phyloP scores from a whole-genome alignment of 1,140 invertebrate species.

The Brevipalpus yothersi region DNA sequence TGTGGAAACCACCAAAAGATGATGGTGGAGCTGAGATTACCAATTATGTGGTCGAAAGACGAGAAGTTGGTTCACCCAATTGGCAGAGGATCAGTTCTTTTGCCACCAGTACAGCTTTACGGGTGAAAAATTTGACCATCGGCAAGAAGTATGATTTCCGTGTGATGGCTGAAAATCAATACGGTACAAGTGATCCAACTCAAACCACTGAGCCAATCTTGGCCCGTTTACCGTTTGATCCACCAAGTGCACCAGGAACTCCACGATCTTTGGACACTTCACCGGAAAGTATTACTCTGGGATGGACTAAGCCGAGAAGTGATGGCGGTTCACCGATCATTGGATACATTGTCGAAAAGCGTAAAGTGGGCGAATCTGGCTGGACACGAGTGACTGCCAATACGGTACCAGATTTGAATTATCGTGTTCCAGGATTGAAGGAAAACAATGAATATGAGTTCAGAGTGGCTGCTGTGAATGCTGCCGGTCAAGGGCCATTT shows the following conservation, averaged over 20 bases:
- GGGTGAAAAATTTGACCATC: conserved; percentile 68
- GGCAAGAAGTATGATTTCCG: conserved; percentile 87
- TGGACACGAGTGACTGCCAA: conserved; percentile 25
- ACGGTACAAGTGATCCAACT: conserved; percentile 76
- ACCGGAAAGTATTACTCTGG: conserved; percentile 73
- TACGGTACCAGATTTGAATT: conserved; percentile 31
- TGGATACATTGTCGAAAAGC: conserved; percentile 89
- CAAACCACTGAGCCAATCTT: conserved; percentile 60
- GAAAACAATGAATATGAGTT: conserved; percentile 81
- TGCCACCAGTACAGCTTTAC: conserved; percentile 55
- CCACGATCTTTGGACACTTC: conserved; percentile 82
- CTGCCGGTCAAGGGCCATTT: conserved; percentile 76
- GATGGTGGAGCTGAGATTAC: conserved; percentile 85
- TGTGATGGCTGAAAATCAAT: conserved; percentile 89
- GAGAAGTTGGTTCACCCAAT: conserved; percentile 45
- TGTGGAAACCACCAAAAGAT: conserved; percentile 71
- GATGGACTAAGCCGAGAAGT: conserved; percentile 47
- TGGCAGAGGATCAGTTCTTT: conserved; percentile 81
- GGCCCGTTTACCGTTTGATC: conserved; percentile 94
- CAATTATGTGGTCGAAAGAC: conserved; percentile 87
- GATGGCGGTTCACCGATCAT: conserved; percentile 88
- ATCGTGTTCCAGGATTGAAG: background rate
- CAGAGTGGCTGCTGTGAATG: conserved; percentile 76
- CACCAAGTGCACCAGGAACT: conserved; percentile 67
- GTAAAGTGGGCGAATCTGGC: conserved; percentile 31